Conservation (phyloP, 1,140 invertebrate genomes). For the Temnothorax nylanderi region DNA sequence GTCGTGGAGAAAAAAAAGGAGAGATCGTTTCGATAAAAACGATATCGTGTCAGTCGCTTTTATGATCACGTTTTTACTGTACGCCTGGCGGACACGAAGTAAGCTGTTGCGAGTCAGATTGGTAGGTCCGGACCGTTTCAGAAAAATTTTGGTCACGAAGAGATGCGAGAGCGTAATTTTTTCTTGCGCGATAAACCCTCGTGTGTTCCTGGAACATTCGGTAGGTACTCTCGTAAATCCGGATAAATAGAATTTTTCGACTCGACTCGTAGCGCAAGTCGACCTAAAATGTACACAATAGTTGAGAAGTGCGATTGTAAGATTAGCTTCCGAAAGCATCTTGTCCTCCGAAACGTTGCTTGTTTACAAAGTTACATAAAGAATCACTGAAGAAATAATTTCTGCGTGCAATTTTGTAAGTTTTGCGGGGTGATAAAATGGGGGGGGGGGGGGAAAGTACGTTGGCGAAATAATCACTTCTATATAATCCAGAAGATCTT, state of each 20-base stretch:
- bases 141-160: conserved; percentile 27
- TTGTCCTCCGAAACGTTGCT: not conserved
- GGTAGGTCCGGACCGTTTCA: not conserved
- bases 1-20: not conserved
- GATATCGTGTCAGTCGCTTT: conserved; percentile 29
- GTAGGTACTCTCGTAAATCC: not conserved
- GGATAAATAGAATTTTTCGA: conserved; percentile 9
- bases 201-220: not conserved
- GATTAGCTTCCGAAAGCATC: not conserved
- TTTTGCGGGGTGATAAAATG: conserved; percentile 3
- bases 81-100: not conserved
- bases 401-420: not conserved
- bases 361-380: not conserved
- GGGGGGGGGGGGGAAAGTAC: not conserved
- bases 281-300: not conserved
- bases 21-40: conserved; percentile 29
- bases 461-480: conserved; percentile 23
- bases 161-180: not conserved
- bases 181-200: conserved; percentile 24
- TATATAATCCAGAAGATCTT: conserved; percentile 26
- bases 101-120: not conserved
- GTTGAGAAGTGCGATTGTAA: not conserved
- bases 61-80: conserved; percentile 38
- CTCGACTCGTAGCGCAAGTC: not conserved
- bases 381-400: not conserved